Evolutionary conservation across 2,888 invertebrate genomes (phyloP).

Genomic region (Eurois occulta): DNA sequence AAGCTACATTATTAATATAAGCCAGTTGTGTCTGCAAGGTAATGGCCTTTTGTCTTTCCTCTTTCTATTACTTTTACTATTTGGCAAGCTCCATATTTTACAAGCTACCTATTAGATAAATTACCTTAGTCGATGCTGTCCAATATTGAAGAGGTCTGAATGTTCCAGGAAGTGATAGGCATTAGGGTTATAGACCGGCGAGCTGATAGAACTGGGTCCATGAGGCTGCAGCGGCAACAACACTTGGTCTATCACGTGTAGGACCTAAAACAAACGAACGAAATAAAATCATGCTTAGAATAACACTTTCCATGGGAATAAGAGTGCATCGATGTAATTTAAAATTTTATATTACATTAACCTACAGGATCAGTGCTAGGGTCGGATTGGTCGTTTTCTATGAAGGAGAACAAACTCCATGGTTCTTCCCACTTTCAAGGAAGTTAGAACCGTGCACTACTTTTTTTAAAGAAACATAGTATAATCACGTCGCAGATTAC

Average conservation of each 20-base stretch:
- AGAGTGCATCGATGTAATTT: neutral
- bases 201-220: conserved; percentile 90
- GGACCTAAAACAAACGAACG: conserved; percentile 90
- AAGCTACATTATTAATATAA: too few species aligned
- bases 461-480: too few species aligned
- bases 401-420: too few species aligned
- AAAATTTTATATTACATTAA: too few species aligned
- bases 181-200: conserved; percentile 94
- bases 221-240: conserved; percentile 94
- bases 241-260: conserved; percentile 97
- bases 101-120: neutral
- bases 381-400: too few species aligned
- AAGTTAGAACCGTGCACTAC: too few species aligned
- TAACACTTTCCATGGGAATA: neutral
- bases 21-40: too few species aligned
- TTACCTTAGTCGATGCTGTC: conserved; percentile 93
- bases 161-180: conserved; percentile 95
- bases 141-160: conserved; percentile 94
- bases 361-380: too few species aligned
- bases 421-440: too few species aligned
- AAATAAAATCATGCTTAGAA: neutral
- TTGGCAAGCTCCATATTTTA: too few species aligned
- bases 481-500: neutral
- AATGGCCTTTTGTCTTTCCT: too few species aligned
- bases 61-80: too few species aligned